Evolutionary conservation across 2,888 invertebrate species (phyloP).

Genomic region (Sarcophaga subvicina): DNA sequence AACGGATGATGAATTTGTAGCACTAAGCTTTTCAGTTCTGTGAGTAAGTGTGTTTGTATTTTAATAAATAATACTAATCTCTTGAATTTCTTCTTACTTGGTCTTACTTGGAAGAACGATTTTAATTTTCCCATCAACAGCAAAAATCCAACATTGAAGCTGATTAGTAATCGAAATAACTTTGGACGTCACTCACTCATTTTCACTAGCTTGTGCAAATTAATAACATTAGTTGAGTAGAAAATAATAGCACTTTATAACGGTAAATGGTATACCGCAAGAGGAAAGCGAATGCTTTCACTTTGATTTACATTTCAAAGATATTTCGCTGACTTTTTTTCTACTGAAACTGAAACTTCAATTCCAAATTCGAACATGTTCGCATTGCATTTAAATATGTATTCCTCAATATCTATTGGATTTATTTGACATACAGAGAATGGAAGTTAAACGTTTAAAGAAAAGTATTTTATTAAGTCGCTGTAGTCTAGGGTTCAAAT

Average conservation of each 20-base stretch:
- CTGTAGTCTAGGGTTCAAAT: no score
- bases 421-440: no score
- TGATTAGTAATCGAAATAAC: constrained; percentile 7
- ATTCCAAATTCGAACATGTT: no score
- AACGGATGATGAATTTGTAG: not conserved
- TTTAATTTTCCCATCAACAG: constrained; percentile 33
- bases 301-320: constrained; percentile 31
- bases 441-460: no score
- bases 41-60: not conserved
- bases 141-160: not conserved
- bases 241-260: constrained; percentile 6
- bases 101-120: constrained; percentile 7
- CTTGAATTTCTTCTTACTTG: constrained; percentile 15
- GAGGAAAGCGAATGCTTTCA: not conserved
- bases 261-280: not conserved
- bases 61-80: constrained; percentile 16
- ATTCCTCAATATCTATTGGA: no score
- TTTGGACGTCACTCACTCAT: no score
- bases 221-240: not conserved
- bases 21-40: not conserved
- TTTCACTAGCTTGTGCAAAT: constrained; percentile 9
- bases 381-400: no score
- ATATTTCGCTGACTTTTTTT: not conserved
- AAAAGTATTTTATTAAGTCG: no score
- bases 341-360: no score